Base-by-base conservation (phyloP, 2,113 vertebrate species). In the Callithrix jacchus region DNA sequence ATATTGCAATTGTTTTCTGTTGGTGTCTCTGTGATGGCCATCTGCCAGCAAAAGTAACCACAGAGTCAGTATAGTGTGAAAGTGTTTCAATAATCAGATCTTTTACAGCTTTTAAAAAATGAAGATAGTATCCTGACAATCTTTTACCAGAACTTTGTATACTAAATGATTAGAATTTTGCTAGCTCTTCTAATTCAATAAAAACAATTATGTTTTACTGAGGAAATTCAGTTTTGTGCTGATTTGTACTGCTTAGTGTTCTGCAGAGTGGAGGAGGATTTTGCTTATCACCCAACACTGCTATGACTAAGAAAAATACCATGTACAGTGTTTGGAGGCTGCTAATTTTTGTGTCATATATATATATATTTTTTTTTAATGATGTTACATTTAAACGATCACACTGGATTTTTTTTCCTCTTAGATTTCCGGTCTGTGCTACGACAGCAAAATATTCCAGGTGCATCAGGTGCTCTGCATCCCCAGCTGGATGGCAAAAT, bases 381-480 rank as follows among this genome's bases (percentile, higher is more conserved):
- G 11, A 10, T 10, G n/a, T 32, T 64, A 37, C 16, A 20, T 45
- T 32, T 90, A 11, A 85, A 17, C 49, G 23, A 7, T 93, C 93
- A 81, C 0, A 4, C 18, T 89, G 9, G 89, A 27, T 89, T 23
- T 94, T 91, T 90, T 98, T 91, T 74, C 74, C 74, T 98, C 98
- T 84, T 97, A 99, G 99, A 98, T 99, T 73, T 99, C 99, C 16
- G 99, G 99, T 3, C 91, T 98, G 81, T 99, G 99, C 95, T 99
- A 99, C 98, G 98, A 98, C 95, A 98, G 97, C 94, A 98, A 98
- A 81, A 70, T 99, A 71, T 97, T 99, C 61, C 98, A 98, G 87
- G 93, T 99, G 88, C 99, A 99, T 96, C 98, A 87, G 96, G 95
- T 99, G 71, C 97, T 99, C 86, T 98, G 97, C 89, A 93, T 99